Evolutionary conservation across 2,888 invertebrate species (phyloP).

Genomic region (Dryobotodes eremita): DNA sequence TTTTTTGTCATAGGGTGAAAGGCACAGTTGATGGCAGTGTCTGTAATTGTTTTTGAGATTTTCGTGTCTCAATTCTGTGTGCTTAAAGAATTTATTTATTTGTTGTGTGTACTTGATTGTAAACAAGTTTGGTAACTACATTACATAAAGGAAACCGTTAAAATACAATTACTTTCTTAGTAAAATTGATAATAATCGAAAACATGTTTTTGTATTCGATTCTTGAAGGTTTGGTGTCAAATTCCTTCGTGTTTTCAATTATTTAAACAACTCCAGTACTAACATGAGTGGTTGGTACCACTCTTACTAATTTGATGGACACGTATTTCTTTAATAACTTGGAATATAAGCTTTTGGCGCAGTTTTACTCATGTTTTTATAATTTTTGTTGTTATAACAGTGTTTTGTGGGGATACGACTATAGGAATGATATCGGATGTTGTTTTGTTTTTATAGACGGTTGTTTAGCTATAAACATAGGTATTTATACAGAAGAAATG

Average conservation of each 20-base stretch:
- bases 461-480: background rate
- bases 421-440: too few species aligned
- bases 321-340: constrained; percentile 4
- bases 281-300: background rate
- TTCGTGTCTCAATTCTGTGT: constrained; percentile 19
- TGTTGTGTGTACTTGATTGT: constrained; percentile 10
- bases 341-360: background rate
- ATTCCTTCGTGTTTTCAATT: constrained; percentile 41
- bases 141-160: background rate
- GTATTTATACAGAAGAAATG: background rate
- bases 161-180: background rate
- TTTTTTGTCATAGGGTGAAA: background rate
- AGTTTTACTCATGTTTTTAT: constrained; percentile 4
- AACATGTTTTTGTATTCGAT: background rate
- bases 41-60: constrained; percentile 35
- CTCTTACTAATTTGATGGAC: constrained; percentile 18
- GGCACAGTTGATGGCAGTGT: background rate
- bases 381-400: background rate
- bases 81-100: constrained; percentile 37
- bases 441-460: background rate
- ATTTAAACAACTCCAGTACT: constrained; percentile 27
- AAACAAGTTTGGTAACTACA: constrained; percentile 24
- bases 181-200: background rate
- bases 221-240: constrained; percentile 19
- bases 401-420: background rate